A percentile compares a stretch with the other conserved stretches of the same genome.
Conservation (phyloP, 53 echinoderm and acorn worm genomes). For the Holothuria scabra region DNA sequence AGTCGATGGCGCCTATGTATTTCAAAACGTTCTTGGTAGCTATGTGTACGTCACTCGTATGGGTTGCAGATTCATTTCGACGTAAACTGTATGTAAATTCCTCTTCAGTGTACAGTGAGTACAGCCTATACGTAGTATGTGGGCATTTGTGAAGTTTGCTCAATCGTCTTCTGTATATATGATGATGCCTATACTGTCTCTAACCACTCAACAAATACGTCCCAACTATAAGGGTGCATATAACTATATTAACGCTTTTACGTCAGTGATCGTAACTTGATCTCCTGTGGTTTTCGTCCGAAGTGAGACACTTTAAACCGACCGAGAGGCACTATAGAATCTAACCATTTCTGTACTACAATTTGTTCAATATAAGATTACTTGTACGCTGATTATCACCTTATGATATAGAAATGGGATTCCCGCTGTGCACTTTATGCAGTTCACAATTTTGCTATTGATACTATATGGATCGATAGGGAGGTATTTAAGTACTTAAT, state of each 20-base stretch:
- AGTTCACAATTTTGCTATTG: no score
- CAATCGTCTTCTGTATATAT: not conserved
- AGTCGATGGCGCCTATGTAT: no score
- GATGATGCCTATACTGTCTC: not conserved
- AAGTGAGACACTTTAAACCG: slow-evolving; percentile 13
- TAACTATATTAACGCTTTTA: slow-evolving; percentile 28
- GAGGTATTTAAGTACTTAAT: no score
- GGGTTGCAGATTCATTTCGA: no score
- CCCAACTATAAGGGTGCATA: slow-evolving; percentile 13
- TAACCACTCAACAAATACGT: not conserved
- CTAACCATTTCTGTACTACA: slow-evolving; percentile 26
- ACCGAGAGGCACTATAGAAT: slow-evolving; percentile 8
- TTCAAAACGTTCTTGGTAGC: no score
- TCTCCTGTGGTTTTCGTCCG: slow-evolving; percentile 1
- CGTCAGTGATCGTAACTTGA: slow-evolving; percentile 23
- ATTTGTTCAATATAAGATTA: slow-evolving; percentile 26
- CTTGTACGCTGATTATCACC: not conserved
- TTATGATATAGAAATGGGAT: not conserved
- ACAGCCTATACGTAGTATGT: no score
- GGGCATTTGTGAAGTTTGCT: not conserved
- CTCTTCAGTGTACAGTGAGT: no score
- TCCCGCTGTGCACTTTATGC: no score
- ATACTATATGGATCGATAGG: no score
- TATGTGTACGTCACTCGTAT: no score
- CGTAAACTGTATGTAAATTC: no score